Evolutionary conservation across 1,140 invertebrate genomes (phyloP).

Genomic region (Orussus abietinus): DNA sequence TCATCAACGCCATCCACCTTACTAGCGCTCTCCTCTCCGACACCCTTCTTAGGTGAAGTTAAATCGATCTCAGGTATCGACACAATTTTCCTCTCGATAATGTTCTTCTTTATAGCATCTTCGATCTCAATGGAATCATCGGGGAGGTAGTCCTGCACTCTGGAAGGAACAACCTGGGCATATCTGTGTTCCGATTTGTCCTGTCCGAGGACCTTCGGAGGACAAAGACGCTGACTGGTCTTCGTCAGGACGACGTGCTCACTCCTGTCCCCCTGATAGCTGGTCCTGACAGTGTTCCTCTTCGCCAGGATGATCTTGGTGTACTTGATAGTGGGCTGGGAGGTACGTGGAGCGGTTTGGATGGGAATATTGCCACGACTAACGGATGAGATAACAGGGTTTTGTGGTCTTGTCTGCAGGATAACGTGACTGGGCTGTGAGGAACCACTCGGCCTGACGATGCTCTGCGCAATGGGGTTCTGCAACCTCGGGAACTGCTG

Average conservation of each 20-base stretch:
- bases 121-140: slow-evolving; percentile 34
- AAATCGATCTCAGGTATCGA: slow-evolving; percentile 20
- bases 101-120: slow-evolving; percentile 39
- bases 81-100: slow-evolving; percentile 33
- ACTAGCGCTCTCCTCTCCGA: no score
- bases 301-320: slow-evolving; percentile 58
- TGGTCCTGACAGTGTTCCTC: slow-evolving; percentile 26
- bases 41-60: slow-evolving; percentile 14
- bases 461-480: slow-evolving; percentile 34
- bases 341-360: slow-evolving; percentile 19
- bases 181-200: slow-evolving; percentile 27
- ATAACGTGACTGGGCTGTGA: slow-evolving; percentile 21
- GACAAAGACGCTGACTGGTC: slow-evolving; percentile 19
- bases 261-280: slow-evolving; percentile 24
- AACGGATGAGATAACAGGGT: slow-evolving; percentile 21
- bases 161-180: slow-evolving; percentile 17
- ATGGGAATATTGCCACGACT: slow-evolving; percentile 19
- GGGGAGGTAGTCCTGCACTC: slow-evolving; percentile 15
- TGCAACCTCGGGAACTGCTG: slow-evolving; percentile 20
- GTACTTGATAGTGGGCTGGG: slow-evolving; percentile 47
- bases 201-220: slow-evolving; percentile 25
- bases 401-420: slow-evolving; percentile 29
- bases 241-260: slow-evolving; percentile 39
- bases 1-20: no score
- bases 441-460: slow-evolving; percentile 25